phyloP scores from a whole-genome alignment of 2,113 vertebrate genomes.

The Gasterosteus nipponicus region DNA sequence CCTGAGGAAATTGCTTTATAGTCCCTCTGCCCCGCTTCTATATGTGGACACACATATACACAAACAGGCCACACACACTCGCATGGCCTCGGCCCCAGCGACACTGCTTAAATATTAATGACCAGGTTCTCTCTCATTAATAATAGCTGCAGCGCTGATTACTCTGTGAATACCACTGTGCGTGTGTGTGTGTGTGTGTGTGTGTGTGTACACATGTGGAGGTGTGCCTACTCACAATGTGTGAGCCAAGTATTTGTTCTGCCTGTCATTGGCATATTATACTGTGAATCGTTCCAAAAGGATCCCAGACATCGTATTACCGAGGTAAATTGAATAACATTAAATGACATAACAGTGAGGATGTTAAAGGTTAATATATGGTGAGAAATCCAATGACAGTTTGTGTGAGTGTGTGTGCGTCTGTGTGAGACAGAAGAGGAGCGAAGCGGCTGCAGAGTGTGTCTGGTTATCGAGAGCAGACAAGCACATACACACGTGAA shows the following conservation, averaged over 20 bases:
- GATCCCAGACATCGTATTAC: conserved; percentile 38
- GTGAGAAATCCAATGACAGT: conserved; percentile 40
- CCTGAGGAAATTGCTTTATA: conserved; percentile 76
- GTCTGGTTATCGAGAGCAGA: conserved; percentile 12
- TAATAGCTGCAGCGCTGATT: conserved; percentile 78
- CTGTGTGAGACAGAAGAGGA: background rate
- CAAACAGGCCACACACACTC: conserved; percentile 29
- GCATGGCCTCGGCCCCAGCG: conserved; percentile 66
- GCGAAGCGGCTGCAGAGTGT: background rate
- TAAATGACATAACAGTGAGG: conserved; percentile 29
- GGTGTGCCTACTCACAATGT: conserved; percentile 43
- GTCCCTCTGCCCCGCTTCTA: conserved; percentile 65
- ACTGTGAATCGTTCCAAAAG: conserved; percentile 43
- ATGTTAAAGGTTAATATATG: conserved; percentile 51
- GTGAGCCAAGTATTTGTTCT: conserved; percentile 63
- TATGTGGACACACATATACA: conserved; percentile 56
- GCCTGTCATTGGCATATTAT: conserved; percentile 53
- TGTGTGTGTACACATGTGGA: conserved; percentile 39
- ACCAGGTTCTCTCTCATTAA: conserved; percentile 78
- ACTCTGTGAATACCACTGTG: conserved; percentile 61
- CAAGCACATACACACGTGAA: conserved; percentile 11
- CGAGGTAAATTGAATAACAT: conserved; percentile 48
- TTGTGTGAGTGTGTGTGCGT: conserved; percentile 19
- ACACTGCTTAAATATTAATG: conserved; percentile 79
- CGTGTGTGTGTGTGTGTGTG: conserved; percentile 20